Evolutionary conservation across 2,888 invertebrate species (phyloP).

Genomic region (Limnephilus marmoratus): DNA sequence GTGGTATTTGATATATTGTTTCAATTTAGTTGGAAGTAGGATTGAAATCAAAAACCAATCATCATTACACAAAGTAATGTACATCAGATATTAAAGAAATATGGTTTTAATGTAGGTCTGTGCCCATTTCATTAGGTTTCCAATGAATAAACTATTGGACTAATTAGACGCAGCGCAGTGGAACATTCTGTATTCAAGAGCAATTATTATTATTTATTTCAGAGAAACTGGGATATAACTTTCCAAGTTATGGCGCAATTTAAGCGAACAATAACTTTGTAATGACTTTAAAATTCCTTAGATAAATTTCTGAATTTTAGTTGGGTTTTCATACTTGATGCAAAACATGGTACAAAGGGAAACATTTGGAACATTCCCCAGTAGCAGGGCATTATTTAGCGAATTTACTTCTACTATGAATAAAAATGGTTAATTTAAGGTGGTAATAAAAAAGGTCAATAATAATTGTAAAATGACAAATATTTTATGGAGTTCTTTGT

Average conservation of each 20-base stretch:
- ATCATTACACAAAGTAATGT: background rate
- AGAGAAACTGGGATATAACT: background rate
- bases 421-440: background rate
- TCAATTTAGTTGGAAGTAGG: background rate
- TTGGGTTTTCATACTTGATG: background rate
- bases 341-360: background rate
- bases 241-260: background rate
- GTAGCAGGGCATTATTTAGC: background rate
- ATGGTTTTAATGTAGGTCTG: background rate
- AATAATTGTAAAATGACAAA: too few species aligned
- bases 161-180: background rate
- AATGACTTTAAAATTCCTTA: background rate
- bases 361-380: background rate
- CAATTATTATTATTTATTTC: background rate
- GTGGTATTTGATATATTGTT: background rate
- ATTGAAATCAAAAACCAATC: background rate
- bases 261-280: background rate
- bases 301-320: background rate
- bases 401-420: background rate
- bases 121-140: background rate
- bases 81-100: background rate
- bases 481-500: too few species aligned
- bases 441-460: background rate
- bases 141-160: background rate
- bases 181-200: background rate